Evolutionary conservation across 2,113 vertebrate genomes (phyloP).

Genomic region (Ailurus styani): DNA sequence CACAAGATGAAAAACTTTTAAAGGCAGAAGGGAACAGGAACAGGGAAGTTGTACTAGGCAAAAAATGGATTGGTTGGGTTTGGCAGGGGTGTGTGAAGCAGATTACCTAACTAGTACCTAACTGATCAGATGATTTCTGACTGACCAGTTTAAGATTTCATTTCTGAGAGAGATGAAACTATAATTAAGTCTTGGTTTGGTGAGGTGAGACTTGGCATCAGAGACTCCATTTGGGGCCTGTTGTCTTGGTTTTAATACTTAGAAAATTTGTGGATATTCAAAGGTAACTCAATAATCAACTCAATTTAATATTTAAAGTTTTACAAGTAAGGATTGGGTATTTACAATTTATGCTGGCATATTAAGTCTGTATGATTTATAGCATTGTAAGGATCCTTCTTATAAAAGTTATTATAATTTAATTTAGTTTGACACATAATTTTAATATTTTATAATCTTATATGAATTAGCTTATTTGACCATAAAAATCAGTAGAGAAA

Average conservation of each 20-base stretch:
- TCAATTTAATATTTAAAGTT: background rate
- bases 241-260: background rate
- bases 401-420: background rate
- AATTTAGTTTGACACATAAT: background rate
- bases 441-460: constrained; percentile 25
- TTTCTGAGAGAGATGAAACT: background rate
- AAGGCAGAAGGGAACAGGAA: background rate
- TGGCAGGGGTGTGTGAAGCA: background rate
- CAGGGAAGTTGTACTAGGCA: background rate
- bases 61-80: background rate
- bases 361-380: background rate
- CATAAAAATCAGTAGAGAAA: background rate
- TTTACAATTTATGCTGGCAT: background rate
- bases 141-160: background rate
- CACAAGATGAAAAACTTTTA: background rate
- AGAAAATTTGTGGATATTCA: background rate
- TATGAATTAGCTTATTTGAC: background rate
- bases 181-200: background rate
- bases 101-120: background rate
- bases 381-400: background rate
- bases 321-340: background rate
- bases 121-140: background rate
- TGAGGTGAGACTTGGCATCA: background rate
- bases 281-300: background rate
- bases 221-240: background rate